Conservation (phyloP, 2,113 vertebrate species). For the Microcebus griseorufus region DNA sequence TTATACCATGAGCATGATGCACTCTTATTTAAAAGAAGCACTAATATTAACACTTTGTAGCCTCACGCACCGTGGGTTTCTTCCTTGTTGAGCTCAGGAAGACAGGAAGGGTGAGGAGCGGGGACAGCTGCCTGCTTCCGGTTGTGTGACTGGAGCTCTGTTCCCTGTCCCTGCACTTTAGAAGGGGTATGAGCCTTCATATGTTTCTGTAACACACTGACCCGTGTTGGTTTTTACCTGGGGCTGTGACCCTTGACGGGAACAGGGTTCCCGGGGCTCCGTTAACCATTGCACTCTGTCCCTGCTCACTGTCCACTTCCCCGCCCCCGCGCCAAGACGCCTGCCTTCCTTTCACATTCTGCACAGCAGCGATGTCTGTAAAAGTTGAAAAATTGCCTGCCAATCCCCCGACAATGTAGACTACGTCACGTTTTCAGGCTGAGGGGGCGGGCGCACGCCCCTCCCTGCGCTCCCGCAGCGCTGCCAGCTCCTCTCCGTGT, state of each 20-base stretch:
- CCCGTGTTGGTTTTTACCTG: neutral
- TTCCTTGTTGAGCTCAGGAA: neutral
- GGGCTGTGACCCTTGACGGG: no score
- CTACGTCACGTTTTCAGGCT: neutral
- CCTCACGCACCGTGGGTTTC: neutral
- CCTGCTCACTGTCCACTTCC: neutral
- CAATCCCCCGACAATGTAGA: neutral
- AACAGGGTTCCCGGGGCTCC: neutral
- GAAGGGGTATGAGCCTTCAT: neutral
- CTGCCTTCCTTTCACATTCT: neutral
- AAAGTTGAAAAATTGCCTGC: neutral
- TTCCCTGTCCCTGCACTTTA: neutral
- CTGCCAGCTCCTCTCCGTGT: rapidly evolving
- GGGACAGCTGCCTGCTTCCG: rapidly evolving
- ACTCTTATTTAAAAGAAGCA: constrained; percentile 23
- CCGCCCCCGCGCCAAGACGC: neutral
- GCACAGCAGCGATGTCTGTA: neutral
- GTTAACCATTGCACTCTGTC: neutral
- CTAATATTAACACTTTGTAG: neutral
- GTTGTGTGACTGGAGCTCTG: neutral
- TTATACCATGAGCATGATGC: neutral
- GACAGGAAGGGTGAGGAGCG: neutral
- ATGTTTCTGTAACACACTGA: neutral
- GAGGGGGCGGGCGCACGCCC: no score
- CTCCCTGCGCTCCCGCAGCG: no score